Evolutionary conservation across 2,797 vertebrate species (phyloP).

Genomic region (Periparus ater): DNA sequence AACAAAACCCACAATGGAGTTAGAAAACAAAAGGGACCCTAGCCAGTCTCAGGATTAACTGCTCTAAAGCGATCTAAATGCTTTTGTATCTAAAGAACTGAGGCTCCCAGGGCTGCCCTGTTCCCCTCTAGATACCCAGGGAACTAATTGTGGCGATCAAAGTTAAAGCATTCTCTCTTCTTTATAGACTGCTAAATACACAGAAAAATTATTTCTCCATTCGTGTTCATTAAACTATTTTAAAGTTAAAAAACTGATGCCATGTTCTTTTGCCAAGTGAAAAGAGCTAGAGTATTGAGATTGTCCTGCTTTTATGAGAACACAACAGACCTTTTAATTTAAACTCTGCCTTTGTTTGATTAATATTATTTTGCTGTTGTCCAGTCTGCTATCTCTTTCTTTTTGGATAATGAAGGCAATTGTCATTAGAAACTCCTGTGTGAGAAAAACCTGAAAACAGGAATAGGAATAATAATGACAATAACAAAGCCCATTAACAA

Average conservation of each 20-base stretch:
- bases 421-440: constrained; percentile 50
- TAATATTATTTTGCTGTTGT: constrained; percentile 69
- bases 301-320: constrained; percentile 62
- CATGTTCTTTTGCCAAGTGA: constrained; percentile 62
- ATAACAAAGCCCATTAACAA: constrained; percentile 51
- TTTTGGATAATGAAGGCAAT: constrained; percentile 57
- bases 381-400: constrained; percentile 58
- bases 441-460: constrained; percentile 52
- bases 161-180: constrained; percentile 79
- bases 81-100: constrained; percentile 84
- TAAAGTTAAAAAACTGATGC: constrained; percentile 76
- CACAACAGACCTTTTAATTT: constrained; percentile 57
- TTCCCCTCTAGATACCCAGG: constrained; percentile 77
- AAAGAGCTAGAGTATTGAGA: constrained; percentile 59
- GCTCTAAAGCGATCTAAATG: constrained; percentile 87
- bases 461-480: constrained; percentile 29
- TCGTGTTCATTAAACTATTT: constrained; percentile 81
- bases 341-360: constrained; percentile 65
- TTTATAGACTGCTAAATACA: constrained; percentile 78
- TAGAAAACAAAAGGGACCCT: constrained; percentile 85
- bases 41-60: constrained; percentile 85
- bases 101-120: constrained; percentile 74
- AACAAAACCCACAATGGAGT: constrained; percentile 86
- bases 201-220: constrained; percentile 76
- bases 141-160: constrained; percentile 82